Evolutionary conservation across 1,140 invertebrate species (phyloP), one percentile per base, ranked within the genome.

Genomic region (Arion vulgaris): DNA sequence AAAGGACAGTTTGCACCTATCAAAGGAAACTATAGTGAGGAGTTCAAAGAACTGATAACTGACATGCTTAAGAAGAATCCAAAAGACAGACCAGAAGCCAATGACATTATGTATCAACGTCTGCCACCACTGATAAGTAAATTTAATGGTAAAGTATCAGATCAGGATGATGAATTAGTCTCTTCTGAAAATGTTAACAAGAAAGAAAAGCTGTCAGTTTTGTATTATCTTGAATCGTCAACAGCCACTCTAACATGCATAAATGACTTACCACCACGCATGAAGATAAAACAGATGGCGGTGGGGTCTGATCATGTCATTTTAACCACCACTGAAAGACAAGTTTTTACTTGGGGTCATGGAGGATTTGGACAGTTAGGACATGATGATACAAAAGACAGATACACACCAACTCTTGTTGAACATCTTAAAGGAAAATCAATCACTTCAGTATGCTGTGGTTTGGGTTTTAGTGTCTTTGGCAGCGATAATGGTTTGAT

Each of bases 281-380:
- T 93, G 51, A 92, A 92, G 84, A 92, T 94, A 19, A 92, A 90
- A 90, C 90, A 93, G 83, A 92, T 95, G 38, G 93, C 94, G 57
- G 93, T 95, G 45, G 95, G 95, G 75, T 93, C 93, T 68, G 94
- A 94, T 32, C 96, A 96, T 91, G 94, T 94, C 87, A 93, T 96
- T 78, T 94, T 95, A 39, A 93, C 96, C 4, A 95, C 95, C 81
- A 88, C 89, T 87, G 95, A 96, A 88, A 93, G 93, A 49, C 91
- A 94, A 23, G 95, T 96, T 26, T 96, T 94, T 88, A 93, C 94
- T 7, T 96, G 95, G 95, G 96, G 96, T 41, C 93, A 95, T 88
- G 95, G 95, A 19, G 91, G 87, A 72, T 93, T 93, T 86, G 95
- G 96, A 39, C 95, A 96, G 89, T 91, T 96, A 74, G 95, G 95